Evolutionary conservation across 2,797 vertebrate species (phyloP), one percentile per base, ranked within the genome.

Genomic region (Acanthis flammea): DNA sequence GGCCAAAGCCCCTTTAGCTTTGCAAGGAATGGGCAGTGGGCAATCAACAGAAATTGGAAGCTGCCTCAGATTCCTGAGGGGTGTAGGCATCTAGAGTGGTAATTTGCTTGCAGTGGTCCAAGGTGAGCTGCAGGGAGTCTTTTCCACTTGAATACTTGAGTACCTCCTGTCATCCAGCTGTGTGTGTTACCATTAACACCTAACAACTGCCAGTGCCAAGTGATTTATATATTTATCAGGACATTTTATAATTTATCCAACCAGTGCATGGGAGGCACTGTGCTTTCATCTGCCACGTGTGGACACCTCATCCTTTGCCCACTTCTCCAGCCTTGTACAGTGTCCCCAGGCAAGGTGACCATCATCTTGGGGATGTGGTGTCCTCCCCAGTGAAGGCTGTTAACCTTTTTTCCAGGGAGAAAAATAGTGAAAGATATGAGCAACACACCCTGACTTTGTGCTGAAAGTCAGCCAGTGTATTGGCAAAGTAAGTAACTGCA

Each of bases 131-230:
- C 67, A 66, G 67, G 47, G 39, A 35, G 39, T 57, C 18, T 68
- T 84, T 57, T 60, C 37, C 37, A 71, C 42, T 60, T 68, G 54
- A 33, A 16, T 89, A 53, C 81, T 87, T 86, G 86, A 92, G 78
- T 74, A 80, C n/a, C 45, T 90, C 44, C 30, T 81, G 62, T 47
- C 54, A 86, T 62, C 39, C 39, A 25, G 37, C 47, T 84, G 28
- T 50, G 18, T 31, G 42, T 66, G 22, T 55, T 88, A 25, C 62
- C 51, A 44, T 65, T 44, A 28, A 24, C 24, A 81, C 39, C 47
- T 39, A 72, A 72, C 14, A 70, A 24, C 47, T 61, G n/a, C 54
- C 48, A 66, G 35, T 67, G 72, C 53, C 12, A 10, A 55, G 41
- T 2, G 3, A 74, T 42, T 61, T 28, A 19, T 79, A 7, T 77